A percentile compares a stretch with the other conserved stretches of the same genome.
phyloP scores from a whole-genome alignment of 2,797 vertebrate genomes.

The Chaenodraco wilsoni region DNA sequence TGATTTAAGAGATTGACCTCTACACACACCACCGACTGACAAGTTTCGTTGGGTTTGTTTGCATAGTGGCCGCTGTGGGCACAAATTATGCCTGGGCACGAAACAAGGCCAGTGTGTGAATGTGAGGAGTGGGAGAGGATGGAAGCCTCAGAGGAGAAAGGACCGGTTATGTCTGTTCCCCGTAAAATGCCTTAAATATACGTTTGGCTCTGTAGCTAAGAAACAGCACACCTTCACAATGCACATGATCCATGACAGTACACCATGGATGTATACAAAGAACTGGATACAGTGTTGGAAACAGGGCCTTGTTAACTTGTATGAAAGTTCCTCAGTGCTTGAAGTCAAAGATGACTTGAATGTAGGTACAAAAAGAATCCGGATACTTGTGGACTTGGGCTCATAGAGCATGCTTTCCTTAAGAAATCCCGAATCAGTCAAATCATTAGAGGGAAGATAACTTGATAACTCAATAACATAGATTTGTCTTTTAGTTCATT shows the following conservation, averaged over 20 bases:
- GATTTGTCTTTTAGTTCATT: too few relatives aligned
- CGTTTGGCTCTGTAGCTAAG: slow-evolving; percentile 22
- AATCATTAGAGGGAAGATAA: too few relatives aligned
- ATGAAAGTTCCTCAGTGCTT: too few relatives aligned
- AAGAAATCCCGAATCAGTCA: too few relatives aligned
- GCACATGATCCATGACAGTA: slow-evolving; percentile 41
- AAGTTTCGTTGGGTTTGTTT: slow-evolving; percentile 62
- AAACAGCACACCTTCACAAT: slow-evolving; percentile 42
- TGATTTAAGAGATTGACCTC: slow-evolving; percentile 51
- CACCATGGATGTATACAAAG: too few relatives aligned
- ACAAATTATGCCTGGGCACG: slow-evolving; percentile 56
- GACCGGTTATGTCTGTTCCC: slow-evolving; percentile 35
- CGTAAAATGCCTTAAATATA: slow-evolving; percentile 46
- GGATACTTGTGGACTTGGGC: too few relatives aligned
- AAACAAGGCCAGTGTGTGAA: slow-evolving; percentile 47
- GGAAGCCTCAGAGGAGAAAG: slow-evolving; percentile 47
- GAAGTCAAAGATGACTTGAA: too few relatives aligned
- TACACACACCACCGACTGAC: slow-evolving; percentile 34
- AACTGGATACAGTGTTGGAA: too few relatives aligned
- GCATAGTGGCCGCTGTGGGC: slow-evolving; percentile 58
- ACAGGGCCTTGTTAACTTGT: too few relatives aligned
- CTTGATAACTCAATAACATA: too few relatives aligned
- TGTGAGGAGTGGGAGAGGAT: slow-evolving; percentile 37
- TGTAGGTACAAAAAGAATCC: too few relatives aligned
- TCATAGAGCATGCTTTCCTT: too few relatives aligned